Evolutionary conservation across 92 coral and sea anemone species (phyloP).

Genomic region (Galaxea fascicularis): DNA sequence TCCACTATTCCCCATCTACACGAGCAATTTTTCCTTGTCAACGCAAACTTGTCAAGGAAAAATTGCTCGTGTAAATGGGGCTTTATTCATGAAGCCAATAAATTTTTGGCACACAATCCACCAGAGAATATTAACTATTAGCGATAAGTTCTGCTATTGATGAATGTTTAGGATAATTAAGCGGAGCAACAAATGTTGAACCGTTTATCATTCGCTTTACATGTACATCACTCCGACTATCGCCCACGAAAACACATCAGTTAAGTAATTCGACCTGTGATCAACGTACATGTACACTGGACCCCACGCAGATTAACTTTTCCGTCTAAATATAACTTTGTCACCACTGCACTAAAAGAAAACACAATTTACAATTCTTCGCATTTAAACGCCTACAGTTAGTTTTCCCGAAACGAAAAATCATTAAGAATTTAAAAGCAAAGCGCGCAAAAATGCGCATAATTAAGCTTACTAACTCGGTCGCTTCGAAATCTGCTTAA

Average conservation of each 20-base stretch:
- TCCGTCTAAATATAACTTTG: background rate
- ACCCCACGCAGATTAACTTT: background rate
- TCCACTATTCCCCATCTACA: too few relatives aligned
- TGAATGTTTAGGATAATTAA: too few relatives aligned
- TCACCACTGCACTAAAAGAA: background rate
- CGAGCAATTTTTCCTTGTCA: too few relatives aligned
- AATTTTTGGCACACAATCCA: too few relatives aligned
- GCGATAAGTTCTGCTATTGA: too few relatives aligned
- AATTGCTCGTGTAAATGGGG: too few relatives aligned
- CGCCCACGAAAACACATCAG: background rate
- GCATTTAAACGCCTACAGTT: constrained; percentile 10
- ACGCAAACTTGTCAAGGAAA: too few relatives aligned
- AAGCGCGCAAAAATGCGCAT: constrained; percentile 1
- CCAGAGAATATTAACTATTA: too few relatives aligned
- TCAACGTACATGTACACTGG: background rate
- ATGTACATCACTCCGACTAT: background rate
- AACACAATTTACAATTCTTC: background rate
- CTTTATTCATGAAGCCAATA: too few relatives aligned
- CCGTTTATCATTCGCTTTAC: too few relatives aligned
- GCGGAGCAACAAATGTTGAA: too few relatives aligned
- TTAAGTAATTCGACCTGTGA: background rate
- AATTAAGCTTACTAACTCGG: background rate
- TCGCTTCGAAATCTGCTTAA: background rate
- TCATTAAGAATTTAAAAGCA: constrained; percentile 21
- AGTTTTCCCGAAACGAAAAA: background rate